phyloP scores from a whole-genome alignment of 2,888 invertebrate genomes.

The Patella pellucida region DNA sequence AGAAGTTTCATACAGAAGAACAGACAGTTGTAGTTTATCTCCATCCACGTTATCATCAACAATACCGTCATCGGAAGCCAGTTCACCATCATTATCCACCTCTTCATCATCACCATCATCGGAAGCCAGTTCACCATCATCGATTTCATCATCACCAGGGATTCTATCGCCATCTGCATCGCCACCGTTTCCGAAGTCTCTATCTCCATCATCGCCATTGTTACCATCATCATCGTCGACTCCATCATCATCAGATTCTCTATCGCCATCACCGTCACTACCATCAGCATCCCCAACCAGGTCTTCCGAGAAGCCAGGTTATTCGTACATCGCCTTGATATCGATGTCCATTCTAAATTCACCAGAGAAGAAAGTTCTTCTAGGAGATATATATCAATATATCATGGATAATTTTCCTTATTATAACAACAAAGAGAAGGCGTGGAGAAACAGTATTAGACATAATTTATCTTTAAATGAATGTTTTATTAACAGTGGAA shows the following conservation, averaged over 20 bases:
- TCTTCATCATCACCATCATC: no score
- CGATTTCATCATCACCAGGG: no score
- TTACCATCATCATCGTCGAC: no score
- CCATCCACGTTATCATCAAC: no score
- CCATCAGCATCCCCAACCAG: background rate
- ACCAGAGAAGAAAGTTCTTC: constrained; percentile 59
- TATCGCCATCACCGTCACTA: background rate
- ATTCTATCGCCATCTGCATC: no score
- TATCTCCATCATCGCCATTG: no score
- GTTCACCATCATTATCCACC: no score
- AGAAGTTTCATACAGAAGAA: no score
- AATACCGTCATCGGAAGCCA: no score
- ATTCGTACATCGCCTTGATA: constrained; percentile 68
- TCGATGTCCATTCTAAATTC: constrained; percentile 67
- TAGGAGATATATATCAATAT: constrained; percentile 68
- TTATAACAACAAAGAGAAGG: constrained; percentile 63
- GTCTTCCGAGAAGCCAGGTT: constrained; percentile 50
- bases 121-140: background rate
- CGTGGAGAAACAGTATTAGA: constrained; percentile 68
- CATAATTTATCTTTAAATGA: constrained; percentile 68
- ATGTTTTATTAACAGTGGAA: constrained; percentile 66
- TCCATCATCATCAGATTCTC: background rate
- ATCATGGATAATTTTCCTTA: constrained; percentile 64
- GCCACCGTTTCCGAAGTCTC: no score
- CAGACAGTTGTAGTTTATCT: no score